phyloP scores from a whole-genome alignment of 1,140 invertebrate genomes.

The Sminthurinus signatus region DNA sequence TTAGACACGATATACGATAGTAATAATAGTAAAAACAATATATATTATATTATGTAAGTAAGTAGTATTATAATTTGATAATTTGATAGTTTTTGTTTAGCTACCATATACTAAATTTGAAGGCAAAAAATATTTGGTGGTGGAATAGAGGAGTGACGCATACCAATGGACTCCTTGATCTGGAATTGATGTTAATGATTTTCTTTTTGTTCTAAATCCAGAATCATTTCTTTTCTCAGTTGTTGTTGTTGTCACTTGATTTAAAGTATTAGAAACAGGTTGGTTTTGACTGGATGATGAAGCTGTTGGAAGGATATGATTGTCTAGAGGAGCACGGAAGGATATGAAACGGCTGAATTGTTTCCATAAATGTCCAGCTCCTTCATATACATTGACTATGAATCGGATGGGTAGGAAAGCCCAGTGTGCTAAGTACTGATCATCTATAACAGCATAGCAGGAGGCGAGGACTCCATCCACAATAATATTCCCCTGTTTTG shows the following conservation, averaged over 20 bases:
- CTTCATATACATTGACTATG: slow-evolving; percentile 46
- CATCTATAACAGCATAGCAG: slow-evolving; percentile 86
- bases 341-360: slow-evolving; percentile 33
- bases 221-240: not conserved
- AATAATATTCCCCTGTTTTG: slow-evolving; percentile 74
- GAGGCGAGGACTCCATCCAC: slow-evolving; percentile 86
- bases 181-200: not conserved
- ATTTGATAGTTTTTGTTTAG: no score
- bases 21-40: no score
- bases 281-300: slow-evolving; percentile 35
- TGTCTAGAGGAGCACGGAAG: slow-evolving; percentile 12
- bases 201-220: no score
- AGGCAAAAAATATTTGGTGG: slow-evolving; percentile 64
- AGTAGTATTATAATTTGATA: no score
- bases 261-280: not conserved
- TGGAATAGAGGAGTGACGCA: slow-evolving; percentile 64
- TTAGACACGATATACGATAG: no score
- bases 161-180: slow-evolving; percentile 75
- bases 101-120: slow-evolving; percentile 42
- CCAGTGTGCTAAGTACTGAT: slow-evolving; percentile 74
- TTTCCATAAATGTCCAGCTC: slow-evolving; percentile 35
- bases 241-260: not conserved
- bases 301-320: slow-evolving; percentile 13
- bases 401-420: slow-evolving; percentile 71
- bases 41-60: no score